Conservation (phyloP, 2,113 vertebrate species). For the Cochlearius cochlearius region DNA sequence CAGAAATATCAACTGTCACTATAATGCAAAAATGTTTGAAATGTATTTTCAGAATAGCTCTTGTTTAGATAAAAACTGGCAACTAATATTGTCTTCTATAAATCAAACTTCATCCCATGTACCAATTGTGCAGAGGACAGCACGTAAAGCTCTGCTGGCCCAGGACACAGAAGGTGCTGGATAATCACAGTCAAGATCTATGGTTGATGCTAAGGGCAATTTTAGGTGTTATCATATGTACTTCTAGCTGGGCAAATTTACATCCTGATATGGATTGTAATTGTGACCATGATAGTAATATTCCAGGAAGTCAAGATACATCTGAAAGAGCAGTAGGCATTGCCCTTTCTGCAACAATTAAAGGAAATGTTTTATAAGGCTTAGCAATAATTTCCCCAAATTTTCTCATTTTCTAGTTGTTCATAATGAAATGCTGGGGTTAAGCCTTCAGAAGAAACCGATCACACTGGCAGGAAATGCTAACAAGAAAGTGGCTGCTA, state of each 20-base stretch:
- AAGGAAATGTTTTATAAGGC: not conserved
- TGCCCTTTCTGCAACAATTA: not conserved
- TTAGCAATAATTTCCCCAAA: not conserved
- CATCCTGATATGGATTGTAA: not conserved
- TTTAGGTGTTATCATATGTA: not conserved
- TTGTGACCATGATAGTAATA: not conserved
- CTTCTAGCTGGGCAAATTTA: not conserved
- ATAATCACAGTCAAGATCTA: not conserved
- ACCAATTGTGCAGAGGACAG: not conserved
- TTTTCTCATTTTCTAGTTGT: not conserved
- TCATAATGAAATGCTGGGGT: not conserved
- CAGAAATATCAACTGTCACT: not conserved
- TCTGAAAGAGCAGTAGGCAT: not conserved
- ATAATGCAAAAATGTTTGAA: not conserved
- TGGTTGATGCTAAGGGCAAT: not conserved
- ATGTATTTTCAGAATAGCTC: not conserved
- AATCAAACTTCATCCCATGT: not conserved
- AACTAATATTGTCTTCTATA: not conserved
- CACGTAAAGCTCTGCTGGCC: not conserved
- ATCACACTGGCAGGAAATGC: not conserved
- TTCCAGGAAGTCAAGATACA: not conserved
- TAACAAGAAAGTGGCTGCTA: not conserved
- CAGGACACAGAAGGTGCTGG: not conserved
- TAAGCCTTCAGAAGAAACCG: not conserved
- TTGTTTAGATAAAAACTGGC: not conserved